Conservation (phyloP, 2,888 invertebrate species). For the Drosophila setosimentum region DNA sequence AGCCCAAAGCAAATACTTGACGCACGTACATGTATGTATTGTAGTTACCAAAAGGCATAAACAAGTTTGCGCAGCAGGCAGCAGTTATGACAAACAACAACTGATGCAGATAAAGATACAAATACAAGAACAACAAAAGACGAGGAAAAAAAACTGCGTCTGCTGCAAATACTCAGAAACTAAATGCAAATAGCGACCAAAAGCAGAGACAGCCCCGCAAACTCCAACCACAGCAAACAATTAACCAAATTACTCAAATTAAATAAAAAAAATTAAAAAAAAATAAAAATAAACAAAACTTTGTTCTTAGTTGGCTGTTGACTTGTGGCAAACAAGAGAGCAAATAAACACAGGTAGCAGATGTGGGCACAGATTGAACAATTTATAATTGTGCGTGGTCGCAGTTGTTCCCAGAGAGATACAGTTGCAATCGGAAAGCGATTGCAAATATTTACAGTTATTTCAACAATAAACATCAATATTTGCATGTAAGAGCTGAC, state of each 20-base stretch:
- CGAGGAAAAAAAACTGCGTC: constrained; percentile 21
- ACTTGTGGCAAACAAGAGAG: constrained; percentile 48
- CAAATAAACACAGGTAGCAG: constrained; percentile 77
- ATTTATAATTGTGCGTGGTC: constrained; percentile 75
- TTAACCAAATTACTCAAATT: constrained; percentile 46
- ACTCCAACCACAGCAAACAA: constrained; percentile 32
- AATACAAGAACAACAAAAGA: constrained; percentile 14
- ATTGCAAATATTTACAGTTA: constrained; percentile 73
- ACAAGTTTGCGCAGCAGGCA: constrained; percentile 62
- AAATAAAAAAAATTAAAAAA: constrained; percentile 8
- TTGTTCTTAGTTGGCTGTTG: constrained; percentile 56
- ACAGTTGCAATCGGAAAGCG: constrained; percentile 30
- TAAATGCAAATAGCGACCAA: constrained; percentile 46
- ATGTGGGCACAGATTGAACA: constrained; percentile 64
- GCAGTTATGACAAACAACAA: constrained; percentile 63
- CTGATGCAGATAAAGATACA: constrained; percentile 55
- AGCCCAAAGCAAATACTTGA: constrained; percentile 71
- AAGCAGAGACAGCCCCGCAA: constrained; percentile 5
- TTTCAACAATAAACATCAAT: constrained; percentile 64
- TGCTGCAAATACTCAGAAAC: constrained; percentile 49
- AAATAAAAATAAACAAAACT: not conserved
- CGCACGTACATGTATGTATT: constrained; percentile 30
- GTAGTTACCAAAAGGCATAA: constrained; percentile 61
- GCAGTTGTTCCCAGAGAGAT: constrained; percentile 7
- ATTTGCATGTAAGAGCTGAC: constrained; percentile 59